Conservation (phyloP, 30 jellyfish, hydroid and myxozoan genomes). For the Calvadosia cruxmelitensis region DNA sequence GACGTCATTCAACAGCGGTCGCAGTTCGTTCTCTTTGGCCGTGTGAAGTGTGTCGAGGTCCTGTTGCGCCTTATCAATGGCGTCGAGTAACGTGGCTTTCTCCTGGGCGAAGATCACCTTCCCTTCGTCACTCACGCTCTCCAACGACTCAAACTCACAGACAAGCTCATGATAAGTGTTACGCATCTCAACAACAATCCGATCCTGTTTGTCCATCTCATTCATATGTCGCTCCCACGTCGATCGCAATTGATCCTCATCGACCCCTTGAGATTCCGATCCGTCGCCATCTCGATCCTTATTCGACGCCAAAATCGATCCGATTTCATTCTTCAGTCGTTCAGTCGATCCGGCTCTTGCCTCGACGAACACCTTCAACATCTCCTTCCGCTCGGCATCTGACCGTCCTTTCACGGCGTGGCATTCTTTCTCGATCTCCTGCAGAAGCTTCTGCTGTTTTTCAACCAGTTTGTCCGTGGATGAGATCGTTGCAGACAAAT, state of each 20-base stretch:
- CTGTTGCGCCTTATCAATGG: constrained; percentile 20
- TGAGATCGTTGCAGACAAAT: constrained; percentile 32
- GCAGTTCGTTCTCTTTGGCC: constrained; percentile 39
- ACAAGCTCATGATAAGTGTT: constrained; percentile 40
- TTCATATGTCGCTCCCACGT: constrained; percentile 55
- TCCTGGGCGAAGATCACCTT: constrained; percentile 27
- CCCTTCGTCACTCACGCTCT: constrained; percentile 51
- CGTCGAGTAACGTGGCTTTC: constrained; percentile 14
- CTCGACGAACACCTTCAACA: constrained; percentile 46
- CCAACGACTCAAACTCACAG: constrained; percentile 33
- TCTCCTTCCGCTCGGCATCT: constrained; percentile 24
- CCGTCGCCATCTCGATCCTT: constrained; percentile 20
- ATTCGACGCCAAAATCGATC: constrained; percentile 27
- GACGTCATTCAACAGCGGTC: constrained; percentile 40
- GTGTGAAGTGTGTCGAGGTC: constrained; percentile 25
- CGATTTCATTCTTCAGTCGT: constrained; percentile 15
- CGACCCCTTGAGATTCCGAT: constrained; percentile 10
- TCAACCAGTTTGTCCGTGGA: constrained; percentile 33
- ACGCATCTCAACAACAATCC: constrained; percentile 24
- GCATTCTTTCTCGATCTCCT: constrained; percentile 25
- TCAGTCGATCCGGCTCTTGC: constrained; percentile 49
- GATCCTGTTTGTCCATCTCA: constrained; percentile 47
- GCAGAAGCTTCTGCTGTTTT: constrained; percentile 35
- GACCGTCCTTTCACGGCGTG: constrained; percentile 36
- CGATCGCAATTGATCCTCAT: constrained; percentile 28